phyloP scores from a whole-genome alignment of 2,113 vertebrate species.

The Erythrolamprus reginae region DNA sequence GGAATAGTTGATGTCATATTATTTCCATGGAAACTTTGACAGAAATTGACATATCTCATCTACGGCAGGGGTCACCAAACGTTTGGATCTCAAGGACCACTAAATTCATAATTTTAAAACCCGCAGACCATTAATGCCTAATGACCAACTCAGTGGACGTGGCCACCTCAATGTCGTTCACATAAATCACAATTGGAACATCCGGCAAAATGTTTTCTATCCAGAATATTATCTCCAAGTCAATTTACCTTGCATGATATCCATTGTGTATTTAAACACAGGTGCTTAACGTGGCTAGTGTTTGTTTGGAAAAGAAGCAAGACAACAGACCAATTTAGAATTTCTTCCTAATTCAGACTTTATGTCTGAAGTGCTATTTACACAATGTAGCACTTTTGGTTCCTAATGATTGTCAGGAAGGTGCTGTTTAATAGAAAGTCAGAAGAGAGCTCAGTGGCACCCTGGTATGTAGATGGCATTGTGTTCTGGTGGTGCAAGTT shows the following conservation, averaged over 20 bases:
- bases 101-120: too few relatives aligned
- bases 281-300: background rate
- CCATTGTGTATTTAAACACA: background rate
- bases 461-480: background rate
- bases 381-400: background rate
- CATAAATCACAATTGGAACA: background rate
- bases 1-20: background rate
- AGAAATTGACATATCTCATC: background rate
- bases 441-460: background rate
- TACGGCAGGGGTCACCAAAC: background rate
- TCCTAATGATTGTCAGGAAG: background rate
- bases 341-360: background rate
- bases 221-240: background rate
- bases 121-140: too few relatives aligned
- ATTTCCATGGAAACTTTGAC: background rate
- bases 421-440: background rate
- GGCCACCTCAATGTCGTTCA: too few relatives aligned
- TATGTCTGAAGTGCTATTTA: background rate
- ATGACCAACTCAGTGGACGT: too few relatives aligned
- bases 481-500: background rate
- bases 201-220: background rate
- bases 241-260: background rate
- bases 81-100: too few relatives aligned
- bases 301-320: background rate
- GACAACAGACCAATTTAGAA: background rate